Percentiles rank a stretch among this genome's conserved stretches.
phyloP scores from a whole-genome alignment of 2,888 invertebrate species.

The Gymnoscelis rufifasciata region DNA sequence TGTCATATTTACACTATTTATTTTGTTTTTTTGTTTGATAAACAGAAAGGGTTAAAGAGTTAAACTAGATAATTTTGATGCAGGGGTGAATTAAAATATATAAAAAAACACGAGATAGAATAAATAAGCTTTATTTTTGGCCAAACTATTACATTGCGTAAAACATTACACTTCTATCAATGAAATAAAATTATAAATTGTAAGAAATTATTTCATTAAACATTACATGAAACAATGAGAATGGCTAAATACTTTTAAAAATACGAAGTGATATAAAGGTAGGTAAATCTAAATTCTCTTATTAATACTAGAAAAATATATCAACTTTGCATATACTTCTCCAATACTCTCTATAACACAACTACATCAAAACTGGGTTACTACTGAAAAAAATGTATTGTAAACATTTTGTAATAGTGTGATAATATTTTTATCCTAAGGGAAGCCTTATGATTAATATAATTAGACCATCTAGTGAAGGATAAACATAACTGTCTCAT shows the following conservation, averaged over 20 bases:
- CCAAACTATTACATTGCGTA: slow-evolving; percentile 75
- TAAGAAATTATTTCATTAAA: slow-evolving; percentile 29
- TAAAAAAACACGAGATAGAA: slow-evolving; percentile 42
- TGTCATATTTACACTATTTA: too few relatives aligned
- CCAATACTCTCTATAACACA: neutral
- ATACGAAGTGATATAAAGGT: slow-evolving; percentile 17
- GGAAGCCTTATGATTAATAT: slow-evolving; percentile 43
- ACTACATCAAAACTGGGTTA: slow-evolving; percentile 21
- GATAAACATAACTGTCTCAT: neutral
- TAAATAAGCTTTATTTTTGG: slow-evolving; percentile 79
- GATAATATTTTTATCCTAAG: slow-evolving; percentile 30
- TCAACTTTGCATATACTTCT: slow-evolving; percentile 5
- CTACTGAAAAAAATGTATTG: slow-evolving; percentile 18
- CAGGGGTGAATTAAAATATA: too few relatives aligned
- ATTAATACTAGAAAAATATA: slow-evolving; percentile 25
- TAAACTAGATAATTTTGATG: too few relatives aligned
- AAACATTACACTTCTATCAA: slow-evolving; percentile 55
- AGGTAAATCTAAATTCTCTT: slow-evolving; percentile 21
- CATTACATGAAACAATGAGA: slow-evolving; percentile 8
- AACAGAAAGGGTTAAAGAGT: too few relatives aligned
- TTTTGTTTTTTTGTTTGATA: too few relatives aligned
- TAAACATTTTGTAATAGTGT: slow-evolving; percentile 15
- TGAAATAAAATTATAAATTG: slow-evolving; percentile 46
- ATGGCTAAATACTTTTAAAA: slow-evolving; percentile 10
- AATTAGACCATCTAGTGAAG: slow-evolving; percentile 4